Percentiles rank a stretch among this genome's conserved stretches.
These are phyloP conservation scores for Aythya baeri DNA, from an alignment of 2,113 vertebrate species.

Conservation along the genomic window DNA sequence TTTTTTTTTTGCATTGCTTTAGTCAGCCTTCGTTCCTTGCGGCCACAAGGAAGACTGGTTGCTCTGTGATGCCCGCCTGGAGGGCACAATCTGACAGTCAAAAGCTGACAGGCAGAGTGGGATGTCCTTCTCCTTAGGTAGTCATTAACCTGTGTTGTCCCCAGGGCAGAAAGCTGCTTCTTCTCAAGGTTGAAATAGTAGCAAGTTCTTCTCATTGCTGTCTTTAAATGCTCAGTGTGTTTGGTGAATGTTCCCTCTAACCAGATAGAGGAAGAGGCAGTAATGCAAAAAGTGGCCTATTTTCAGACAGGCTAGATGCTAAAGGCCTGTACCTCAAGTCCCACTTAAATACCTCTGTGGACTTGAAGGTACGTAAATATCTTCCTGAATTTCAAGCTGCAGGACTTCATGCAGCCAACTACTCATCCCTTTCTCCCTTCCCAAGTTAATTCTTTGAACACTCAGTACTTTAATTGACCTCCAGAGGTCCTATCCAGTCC, in stretches of 20 bases:
- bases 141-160: slow-evolving; percentile 13
- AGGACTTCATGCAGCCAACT: rapidly evolving
- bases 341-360: not conserved
- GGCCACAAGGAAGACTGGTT: not conserved
- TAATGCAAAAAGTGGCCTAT: not conserved
- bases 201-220: not conserved
- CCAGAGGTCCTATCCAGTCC: too few relatives aligned
- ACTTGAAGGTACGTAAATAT: not conserved
- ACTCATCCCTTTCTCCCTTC: not conserved
- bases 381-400: not conserved
- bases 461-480: not conserved
- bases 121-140: not conserved
- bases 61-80: not conserved
- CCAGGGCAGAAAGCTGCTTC: not conserved
- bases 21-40: not conserved
- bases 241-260: not conserved
- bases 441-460: not conserved
- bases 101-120: slow-evolving; percentile 13
- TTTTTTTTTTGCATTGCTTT: not conserved
- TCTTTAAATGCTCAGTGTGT: not conserved
- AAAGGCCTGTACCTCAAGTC: not conserved
- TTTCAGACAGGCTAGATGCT: not conserved
- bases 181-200: not conserved
- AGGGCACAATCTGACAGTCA: not conserved
- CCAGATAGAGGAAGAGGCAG: not conserved